phyloP scores from a whole-genome alignment of 1,140 invertebrate species.

The Neomicropteryx cornuta region DNA sequence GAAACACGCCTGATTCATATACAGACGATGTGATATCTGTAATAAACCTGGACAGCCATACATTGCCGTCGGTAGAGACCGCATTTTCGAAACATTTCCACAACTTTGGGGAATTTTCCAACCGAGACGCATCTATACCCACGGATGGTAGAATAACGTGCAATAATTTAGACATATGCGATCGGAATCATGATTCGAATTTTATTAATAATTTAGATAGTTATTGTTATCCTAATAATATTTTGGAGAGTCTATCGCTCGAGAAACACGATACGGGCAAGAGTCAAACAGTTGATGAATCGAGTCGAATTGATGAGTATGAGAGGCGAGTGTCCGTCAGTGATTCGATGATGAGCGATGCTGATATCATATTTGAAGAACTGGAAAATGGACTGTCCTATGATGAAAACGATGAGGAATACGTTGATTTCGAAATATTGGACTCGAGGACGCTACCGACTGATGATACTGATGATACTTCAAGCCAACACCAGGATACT shows the following conservation, averaged over 20 bases:
- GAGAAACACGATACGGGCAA: conserved; percentile 15
- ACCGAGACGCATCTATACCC: conserved; percentile 13
- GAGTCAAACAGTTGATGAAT: conserved; percentile 29
- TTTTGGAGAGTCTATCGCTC: conserved; percentile 26
- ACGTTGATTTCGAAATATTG: conserved; percentile 34
- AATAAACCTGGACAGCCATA: conserved; percentile 21
- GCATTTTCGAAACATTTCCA: conserved; percentile 35
- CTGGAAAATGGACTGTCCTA: conserved; percentile 32
- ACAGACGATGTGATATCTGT: conserved; percentile 27
- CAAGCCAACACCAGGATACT: background rate
- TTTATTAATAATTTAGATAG: conserved; percentile 30
- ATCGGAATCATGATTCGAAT: conserved; percentile 17
- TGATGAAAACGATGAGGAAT: conserved; percentile 33
- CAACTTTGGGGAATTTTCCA: conserved; percentile 22
- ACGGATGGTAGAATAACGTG: conserved; percentile 10
- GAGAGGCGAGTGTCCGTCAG: conserved; percentile 28
- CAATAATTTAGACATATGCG: conserved; percentile 22
- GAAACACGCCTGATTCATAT: conserved; percentile 25
- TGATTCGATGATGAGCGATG: conserved; percentile 31
- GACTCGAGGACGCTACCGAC: conserved; percentile 26
- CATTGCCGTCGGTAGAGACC: conserved; percentile 35
- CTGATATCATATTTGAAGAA: conserved; percentile 29
- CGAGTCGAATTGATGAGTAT: conserved; percentile 28
- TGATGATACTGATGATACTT: conserved; percentile 9
- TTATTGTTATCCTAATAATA: conserved; percentile 35